Percentiles rank a stretch among this genome's conserved stretches.
Evolutionary conservation across 1,140 invertebrate genomes (phyloP).

Genomic region (Caenorhabditis brenneri): DNA sequence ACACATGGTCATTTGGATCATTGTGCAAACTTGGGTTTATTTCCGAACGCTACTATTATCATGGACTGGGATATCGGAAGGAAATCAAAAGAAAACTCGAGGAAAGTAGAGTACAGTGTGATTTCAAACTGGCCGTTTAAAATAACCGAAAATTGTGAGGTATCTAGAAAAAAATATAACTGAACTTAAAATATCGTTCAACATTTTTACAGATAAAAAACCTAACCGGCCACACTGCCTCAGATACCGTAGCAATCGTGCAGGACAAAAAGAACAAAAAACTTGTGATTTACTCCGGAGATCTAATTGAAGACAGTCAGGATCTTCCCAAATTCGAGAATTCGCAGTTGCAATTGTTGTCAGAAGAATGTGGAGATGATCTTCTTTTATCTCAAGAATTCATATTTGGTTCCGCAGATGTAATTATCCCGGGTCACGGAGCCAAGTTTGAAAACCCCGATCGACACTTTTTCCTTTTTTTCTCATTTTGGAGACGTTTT

Average conservation of each 20-base stretch:
- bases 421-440: neutral
- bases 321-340: neutral
- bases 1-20: slow-evolving; percentile 28
- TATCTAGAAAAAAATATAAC: neutral
- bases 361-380: neutral
- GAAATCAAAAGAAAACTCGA: neutral
- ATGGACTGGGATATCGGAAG: slow-evolving; percentile 20
- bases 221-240: neutral
- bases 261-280: neutral
- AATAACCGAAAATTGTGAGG: neutral
- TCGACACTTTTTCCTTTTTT: neutral
- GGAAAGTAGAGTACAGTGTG: neutral
- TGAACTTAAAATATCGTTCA: no score
- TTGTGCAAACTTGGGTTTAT: slow-evolving; percentile 4
- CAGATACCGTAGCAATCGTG: neutral
- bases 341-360: neutral
- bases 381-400: neutral
- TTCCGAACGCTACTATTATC: neutral
- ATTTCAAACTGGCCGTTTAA: neutral
- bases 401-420: neutral
- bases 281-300: neutral
- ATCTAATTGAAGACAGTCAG: slow-evolving; percentile 1
- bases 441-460: neutral
- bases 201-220: neutral
- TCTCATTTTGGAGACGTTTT: neutral